Base-by-base conservation (phyloP, 2,888 invertebrate genomes). In the Sarcophaga variegata region DNA sequence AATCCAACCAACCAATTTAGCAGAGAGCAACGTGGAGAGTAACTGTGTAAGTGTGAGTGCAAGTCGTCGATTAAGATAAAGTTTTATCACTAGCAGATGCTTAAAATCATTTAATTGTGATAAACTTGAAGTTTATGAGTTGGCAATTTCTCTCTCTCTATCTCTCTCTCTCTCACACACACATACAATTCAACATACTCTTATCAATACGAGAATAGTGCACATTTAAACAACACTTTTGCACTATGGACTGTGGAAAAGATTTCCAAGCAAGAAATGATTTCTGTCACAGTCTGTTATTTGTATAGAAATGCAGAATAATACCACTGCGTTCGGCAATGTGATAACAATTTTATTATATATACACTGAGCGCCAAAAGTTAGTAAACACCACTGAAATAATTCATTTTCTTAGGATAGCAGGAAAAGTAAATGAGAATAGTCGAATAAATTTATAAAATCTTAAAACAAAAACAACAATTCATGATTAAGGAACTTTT, bases 91-190 rank as follows among this genome's bases (percentile, higher is more conserved):
- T 82, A 86, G 76, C 86, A 82, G 79, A 79, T 89, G 83, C 86
- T 89, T 86, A 87, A 88, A 89, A 89, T 85, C 84, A 88, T 88
- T 87, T 89, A 89, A 89, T 89, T 88, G 87, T 88, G 88, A 88
- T 87, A 89, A 88, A 89, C 83, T 86, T 86, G 74, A 87, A 88
- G 86, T 87, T 88, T 88, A 88, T 88, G 88, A 88, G 87, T 87
- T 89, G 84, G 87, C 84, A 89, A 85, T 88, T 88, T 88, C 76
- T 83, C 70, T 63, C 17, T 54, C 14, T 14, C 4, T 17, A 1
- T 54, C 54, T 54, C 54, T 54, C 54, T 14, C 1, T 3, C 0
- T 59, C n/a, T 20, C 72, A 54, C 4, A 17, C 17, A 17, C 5
- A 54, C 22, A 63, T n/a, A 69, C 37, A 72, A 54, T 17, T 14